phyloP scores from a whole-genome alignment of 1,140 invertebrate species.

The Philotrypesis tridentata region DNA sequence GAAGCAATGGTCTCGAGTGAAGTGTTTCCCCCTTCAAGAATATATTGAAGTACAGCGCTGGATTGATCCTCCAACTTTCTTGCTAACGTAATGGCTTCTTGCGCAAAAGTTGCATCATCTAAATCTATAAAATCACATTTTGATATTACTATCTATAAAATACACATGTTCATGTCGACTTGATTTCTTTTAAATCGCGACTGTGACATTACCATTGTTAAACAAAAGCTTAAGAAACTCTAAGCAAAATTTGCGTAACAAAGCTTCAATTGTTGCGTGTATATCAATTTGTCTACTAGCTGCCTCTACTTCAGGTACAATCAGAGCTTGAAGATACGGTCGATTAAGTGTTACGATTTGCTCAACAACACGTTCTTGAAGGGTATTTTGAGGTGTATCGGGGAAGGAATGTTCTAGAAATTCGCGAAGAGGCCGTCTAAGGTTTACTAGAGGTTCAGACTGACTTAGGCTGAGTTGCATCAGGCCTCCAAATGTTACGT shows the following conservation, averaged over 20 bases:
- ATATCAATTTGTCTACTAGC: slow-evolving; percentile 55
- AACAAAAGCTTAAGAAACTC: slow-evolving; percentile 51
- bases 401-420: slow-evolving; percentile 59
- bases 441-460: slow-evolving; percentile 50
- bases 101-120: slow-evolving; percentile 55
- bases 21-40: slow-evolving; percentile 53
- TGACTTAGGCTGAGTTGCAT: slow-evolving; percentile 55
- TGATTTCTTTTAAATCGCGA: background rate
- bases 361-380: slow-evolving; percentile 55
- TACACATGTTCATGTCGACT: no score
- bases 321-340: slow-evolving; percentile 52
- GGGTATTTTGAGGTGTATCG: slow-evolving; percentile 42
- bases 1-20: slow-evolving; percentile 55
- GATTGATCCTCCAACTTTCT: slow-evolving; percentile 56
- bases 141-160: slow-evolving; percentile 36
- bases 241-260: slow-evolving; percentile 39
- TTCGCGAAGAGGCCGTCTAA: slow-evolving; percentile 59
- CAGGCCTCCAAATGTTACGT: slow-evolving; percentile 55
- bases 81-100: slow-evolving; percentile 52
- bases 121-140: slow-evolving; percentile 50
- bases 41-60: slow-evolving; percentile 57
- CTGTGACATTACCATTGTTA: slow-evolving; percentile 53
- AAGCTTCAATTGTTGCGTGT: slow-evolving; percentile 57
- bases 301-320: slow-evolving; percentile 44
- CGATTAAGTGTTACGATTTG: slow-evolving; percentile 56